Base-by-base conservation (phyloP, 2,888 invertebrate species). In the Cantharis rustica region DNA sequence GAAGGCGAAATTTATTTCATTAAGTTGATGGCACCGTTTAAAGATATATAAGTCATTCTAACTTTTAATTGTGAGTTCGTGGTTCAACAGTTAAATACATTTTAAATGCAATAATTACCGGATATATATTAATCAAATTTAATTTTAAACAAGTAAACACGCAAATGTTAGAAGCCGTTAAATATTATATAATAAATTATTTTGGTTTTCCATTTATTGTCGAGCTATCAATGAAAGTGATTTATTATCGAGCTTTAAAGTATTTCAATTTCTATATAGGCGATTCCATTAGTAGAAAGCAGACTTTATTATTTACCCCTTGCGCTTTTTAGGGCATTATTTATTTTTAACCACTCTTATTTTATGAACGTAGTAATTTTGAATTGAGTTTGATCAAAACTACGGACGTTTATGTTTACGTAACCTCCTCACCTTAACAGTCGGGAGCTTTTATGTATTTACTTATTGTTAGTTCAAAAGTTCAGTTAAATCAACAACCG, bases 31-130 rank as follows among this genome's bases (percentile, higher is more conserved):
- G n/a, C n/a, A 47, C n/a, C 47, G 1, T 47, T 47, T 47, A 47
- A 47, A 47, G 13, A 47, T 47, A 47, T 47, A 47, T n/a, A 47
- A 47, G 47, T 47, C 47, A 13, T n/a, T n/a, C 5, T 13, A 47
- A n/a, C n/a, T 47, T 47, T 47, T 47, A 47, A 47, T 47, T 47
- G 47, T 47, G n/a, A 47, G n/a, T 47, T 47, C 47, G 47, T 47
- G 47, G 47, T 47, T n/a, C 9, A 47, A 47, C 47, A 47, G n/a
- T 47, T 47, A 47, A 47, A 20, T n/a, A 9, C 16, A 20, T 66
- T 66, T 66, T 66, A 66, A 66, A 66, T 66, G 17, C 11, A n/a
- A 66, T 66, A 66, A 66, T 66, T 66, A 20, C 64, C 64, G 64
- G 64, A 66, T 66, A 17, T 66, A 66, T 66, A 66, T 66, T 66